These are phyloP conservation scores for Anthonomus grandis DNA, from an alignment of 1,140 invertebrate species.

Conservation along the genomic window DNA sequence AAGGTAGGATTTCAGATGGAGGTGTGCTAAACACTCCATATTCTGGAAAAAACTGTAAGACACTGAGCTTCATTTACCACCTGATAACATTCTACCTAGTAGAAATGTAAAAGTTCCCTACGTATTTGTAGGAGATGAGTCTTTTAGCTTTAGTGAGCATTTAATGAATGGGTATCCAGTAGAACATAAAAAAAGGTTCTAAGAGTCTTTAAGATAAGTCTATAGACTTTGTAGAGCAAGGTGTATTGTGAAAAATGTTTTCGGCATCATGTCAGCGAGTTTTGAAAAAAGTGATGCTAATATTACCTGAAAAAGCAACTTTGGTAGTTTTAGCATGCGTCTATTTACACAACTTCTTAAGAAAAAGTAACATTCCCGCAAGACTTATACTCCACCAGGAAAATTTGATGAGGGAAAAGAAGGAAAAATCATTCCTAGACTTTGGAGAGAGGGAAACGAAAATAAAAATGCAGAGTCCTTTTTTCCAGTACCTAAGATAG, in stretches of 20 bases:
- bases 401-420: too few species aligned
- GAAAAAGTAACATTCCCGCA: too few species aligned
- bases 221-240: slow-evolving; percentile 10
- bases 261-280: too few species aligned
- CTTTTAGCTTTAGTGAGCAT: slow-evolving; percentile 9
- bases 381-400: too few species aligned
- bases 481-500: too few species aligned
- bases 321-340: too few species aligned
- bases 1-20: neutral
- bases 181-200: slow-evolving; percentile 12
- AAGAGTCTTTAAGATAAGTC: slow-evolving; percentile 19
- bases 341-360: too few species aligned
- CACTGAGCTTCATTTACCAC: slow-evolving; percentile 5
- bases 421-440: too few species aligned
- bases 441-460: too few species aligned
- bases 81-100: slow-evolving; percentile 14
- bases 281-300: slow-evolving; percentile 14
- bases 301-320: slow-evolving; percentile 16
- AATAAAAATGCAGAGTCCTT: too few species aligned
- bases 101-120: slow-evolving; percentile 14
- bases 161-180: slow-evolving; percentile 12
- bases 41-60: slow-evolving; percentile 12
- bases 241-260: slow-evolving; percentile 5
- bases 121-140: slow-evolving; percentile 11
- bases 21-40: too few species aligned